Conservation (phyloP, 1,140 invertebrate genomes). For the Drosophila kikkawai region DNA sequence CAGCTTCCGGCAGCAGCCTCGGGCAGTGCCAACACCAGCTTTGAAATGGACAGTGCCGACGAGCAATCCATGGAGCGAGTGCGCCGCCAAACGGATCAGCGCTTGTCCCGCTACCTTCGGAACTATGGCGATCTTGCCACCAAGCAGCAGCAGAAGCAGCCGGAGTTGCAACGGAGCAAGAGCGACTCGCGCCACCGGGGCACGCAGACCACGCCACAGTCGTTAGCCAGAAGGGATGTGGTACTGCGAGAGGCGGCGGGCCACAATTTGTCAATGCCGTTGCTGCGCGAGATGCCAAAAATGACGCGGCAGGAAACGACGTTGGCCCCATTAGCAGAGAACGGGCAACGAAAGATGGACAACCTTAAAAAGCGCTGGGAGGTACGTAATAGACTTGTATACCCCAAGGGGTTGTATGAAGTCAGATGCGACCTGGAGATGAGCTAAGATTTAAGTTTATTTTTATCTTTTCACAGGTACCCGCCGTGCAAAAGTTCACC, state of each 20-base stretch:
- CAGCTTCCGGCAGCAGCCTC: conserved; percentile 47
- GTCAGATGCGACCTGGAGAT: no score
- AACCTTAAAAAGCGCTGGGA: conserved; percentile 75
- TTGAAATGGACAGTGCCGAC: conserved; percentile 70
- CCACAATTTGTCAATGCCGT: conserved; percentile 78
- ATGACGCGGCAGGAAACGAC: conserved; percentile 76
- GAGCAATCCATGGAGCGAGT: conserved; percentile 70
- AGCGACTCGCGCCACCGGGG: conserved; percentile 69
- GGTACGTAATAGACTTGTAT: conserved; percentile 37
- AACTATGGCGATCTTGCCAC: conserved; percentile 78
- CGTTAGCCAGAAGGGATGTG: conserved; percentile 60
- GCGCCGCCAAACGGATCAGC: conserved; percentile 69
- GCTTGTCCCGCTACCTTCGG: conserved; percentile 70
- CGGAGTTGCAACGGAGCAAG: conserved; percentile 55
- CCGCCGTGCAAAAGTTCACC: conserved; percentile 77
- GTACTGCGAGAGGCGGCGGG: conserved; percentile 64
- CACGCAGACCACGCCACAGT: conserved; percentile 70
- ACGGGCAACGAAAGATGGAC: conserved; percentile 55
- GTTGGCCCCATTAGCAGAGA: conserved; percentile 8
- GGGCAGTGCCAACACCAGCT: conserved; percentile 63
- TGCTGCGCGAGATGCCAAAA: conserved; percentile 82
- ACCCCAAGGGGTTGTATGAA: no score
- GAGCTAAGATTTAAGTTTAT: not conserved
- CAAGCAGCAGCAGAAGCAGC: conserved; percentile 45
- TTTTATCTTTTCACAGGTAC: conserved; percentile 52